Evolutionary conservation across 2,113 vertebrate genomes (phyloP).

Genomic region (Pluvianellus socialis): DNA sequence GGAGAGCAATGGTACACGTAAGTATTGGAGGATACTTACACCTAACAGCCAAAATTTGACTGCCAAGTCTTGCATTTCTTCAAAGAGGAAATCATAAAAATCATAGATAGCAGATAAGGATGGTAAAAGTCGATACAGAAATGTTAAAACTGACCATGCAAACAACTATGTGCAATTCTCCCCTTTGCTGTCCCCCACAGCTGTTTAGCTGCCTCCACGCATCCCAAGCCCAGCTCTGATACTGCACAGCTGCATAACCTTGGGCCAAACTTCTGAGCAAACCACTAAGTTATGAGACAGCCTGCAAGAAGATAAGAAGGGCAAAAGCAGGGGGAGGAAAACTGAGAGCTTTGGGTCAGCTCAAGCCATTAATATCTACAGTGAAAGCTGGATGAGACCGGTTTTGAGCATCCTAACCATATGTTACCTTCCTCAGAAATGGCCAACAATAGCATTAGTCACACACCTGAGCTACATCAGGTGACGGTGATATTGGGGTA

Average conservation of each 20-base stretch:
- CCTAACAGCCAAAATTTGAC: not conserved
- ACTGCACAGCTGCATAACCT: constrained; percentile 67
- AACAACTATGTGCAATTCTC: not conserved
- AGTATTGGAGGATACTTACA: not conserved
- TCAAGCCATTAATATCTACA: constrained; percentile 6
- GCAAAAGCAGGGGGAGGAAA: constrained; percentile 41
- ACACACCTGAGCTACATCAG: not conserved
- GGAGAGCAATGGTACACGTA: not conserved
- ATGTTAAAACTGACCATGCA: not conserved
- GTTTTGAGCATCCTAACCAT: not conserved
- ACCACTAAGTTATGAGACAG: constrained; percentile 55
- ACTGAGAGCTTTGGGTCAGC: constrained; percentile 3
- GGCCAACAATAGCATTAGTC: not conserved
- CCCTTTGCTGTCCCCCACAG: constrained; percentile 37
- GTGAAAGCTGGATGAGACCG: not conserved
- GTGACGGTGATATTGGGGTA: not conserved
- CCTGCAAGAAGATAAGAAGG: constrained; percentile 49
- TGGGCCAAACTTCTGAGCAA: constrained; percentile 66
- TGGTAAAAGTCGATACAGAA: not conserved
- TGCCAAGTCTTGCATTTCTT: not conserved
- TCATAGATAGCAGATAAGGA: not conserved
- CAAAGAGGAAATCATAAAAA: constrained; percentile 4
- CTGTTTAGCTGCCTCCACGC: constrained; percentile 41
- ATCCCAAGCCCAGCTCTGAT: constrained; percentile 51
- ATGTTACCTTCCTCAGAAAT: not conserved